These are phyloP conservation scores for Cephus spinipes DNA, from an alignment of 2,888 invertebrate genomes.

Conservation along the genomic window DNA sequence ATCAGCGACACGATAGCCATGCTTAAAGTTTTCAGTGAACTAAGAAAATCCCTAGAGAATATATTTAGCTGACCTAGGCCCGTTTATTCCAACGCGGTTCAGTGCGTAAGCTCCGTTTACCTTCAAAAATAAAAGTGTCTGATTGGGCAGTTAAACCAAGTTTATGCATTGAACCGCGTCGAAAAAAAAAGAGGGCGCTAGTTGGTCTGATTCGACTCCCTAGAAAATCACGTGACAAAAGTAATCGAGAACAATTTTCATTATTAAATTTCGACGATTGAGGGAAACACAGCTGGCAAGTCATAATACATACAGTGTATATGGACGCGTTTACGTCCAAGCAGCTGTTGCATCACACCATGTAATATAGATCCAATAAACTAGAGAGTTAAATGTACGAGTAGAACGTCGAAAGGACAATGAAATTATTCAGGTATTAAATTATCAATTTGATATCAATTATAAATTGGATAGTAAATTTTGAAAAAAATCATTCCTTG, in stretches of 20 bases:
- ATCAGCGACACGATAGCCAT: background rate
- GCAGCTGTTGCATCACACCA: background rate
- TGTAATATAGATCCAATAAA: background rate
- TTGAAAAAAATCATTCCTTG: background rate
- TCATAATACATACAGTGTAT: background rate
- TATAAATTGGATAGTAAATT: background rate
- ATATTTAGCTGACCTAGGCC: too few relatives aligned
- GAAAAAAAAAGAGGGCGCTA: too few relatives aligned
- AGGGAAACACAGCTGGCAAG: background rate
- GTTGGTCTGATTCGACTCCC: background rate
- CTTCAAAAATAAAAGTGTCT: too few relatives aligned
- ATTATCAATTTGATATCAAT: background rate
- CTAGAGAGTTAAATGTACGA: background rate
- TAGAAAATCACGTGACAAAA: background rate
- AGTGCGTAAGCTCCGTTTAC: too few relatives aligned
- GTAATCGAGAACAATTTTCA: background rate
- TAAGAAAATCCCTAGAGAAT: background rate
- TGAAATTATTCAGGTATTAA: background rate
- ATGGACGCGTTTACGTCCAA: background rate
- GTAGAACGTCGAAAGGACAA: background rate
- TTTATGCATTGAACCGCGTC: too few relatives aligned
- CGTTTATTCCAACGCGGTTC: too few relatives aligned
- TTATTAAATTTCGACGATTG: background rate
- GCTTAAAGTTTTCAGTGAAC: background rate
- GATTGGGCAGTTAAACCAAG: too few relatives aligned